Percentiles rank a stretch among this genome's conserved stretches.
phyloP scores from a whole-genome alignment of 2,113 vertebrate genomes.

The Neogale vison region DNA sequence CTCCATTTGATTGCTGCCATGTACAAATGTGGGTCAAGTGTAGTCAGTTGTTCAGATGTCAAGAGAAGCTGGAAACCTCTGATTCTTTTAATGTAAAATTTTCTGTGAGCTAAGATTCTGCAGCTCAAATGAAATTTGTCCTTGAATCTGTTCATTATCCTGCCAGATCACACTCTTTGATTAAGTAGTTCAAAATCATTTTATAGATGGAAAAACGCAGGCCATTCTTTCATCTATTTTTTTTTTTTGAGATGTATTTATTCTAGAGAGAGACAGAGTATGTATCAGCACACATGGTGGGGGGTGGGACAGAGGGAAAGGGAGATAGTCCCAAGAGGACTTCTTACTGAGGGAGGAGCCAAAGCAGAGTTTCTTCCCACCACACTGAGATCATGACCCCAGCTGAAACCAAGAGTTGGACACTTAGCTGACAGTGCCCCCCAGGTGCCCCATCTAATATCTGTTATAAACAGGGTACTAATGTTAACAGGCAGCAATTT shows the following conservation, averaged over 20 bases:
- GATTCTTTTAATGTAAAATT: background rate
- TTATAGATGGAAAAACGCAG: background rate
- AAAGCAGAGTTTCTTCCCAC: background rate
- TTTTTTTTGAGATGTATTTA: background rate
- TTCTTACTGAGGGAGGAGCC: fast-evolving
- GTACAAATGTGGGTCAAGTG: background rate
- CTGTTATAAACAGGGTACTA: background rate
- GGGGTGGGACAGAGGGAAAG: background rate
- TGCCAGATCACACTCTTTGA: background rate
- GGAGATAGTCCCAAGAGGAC: background rate
- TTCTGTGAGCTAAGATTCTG: background rate
- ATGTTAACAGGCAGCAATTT: background rate
- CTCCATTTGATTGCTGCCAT: background rate
- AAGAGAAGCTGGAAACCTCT: background rate
- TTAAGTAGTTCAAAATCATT: background rate
- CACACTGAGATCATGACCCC: background rate
- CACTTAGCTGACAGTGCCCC: background rate
- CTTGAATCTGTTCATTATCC: background rate
- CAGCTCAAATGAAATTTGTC: background rate
- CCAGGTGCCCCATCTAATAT: background rate
- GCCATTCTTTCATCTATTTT: background rate
- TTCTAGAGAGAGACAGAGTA: background rate
- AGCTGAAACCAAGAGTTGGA: background rate
- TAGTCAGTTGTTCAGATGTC: background rate
- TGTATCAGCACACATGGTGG: background rate